phyloP scores from a whole-genome alignment of 2,888 invertebrate genomes.

The Exocentrus adspersus region DNA sequence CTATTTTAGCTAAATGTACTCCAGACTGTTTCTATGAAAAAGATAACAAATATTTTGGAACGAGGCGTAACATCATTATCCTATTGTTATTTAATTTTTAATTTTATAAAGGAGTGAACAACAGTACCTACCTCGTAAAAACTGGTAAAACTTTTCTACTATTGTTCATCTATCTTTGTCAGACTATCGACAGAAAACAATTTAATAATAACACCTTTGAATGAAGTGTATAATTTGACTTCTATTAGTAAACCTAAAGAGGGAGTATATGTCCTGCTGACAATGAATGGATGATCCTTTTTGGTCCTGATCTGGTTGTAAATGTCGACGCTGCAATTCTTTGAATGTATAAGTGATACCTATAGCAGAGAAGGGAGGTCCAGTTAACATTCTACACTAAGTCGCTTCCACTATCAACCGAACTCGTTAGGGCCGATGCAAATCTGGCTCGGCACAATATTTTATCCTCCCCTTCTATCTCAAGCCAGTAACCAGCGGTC shows the following conservation, averaged over 20 bases:
- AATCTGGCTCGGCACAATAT: constrained; percentile 52
- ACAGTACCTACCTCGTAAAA: no score
- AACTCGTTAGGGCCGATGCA: constrained; percentile 54
- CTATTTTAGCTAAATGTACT: no score
- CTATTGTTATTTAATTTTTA: no score
- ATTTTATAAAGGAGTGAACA: no score
- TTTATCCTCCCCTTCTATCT: constrained; percentile 49
- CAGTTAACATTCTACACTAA: constrained; percentile 44
- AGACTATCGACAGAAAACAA: not conserved
- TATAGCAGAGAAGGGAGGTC: constrained; percentile 45
- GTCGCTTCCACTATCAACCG: constrained; percentile 45
- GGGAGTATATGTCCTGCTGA: constrained; percentile 25
- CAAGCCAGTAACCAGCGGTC: constrained; percentile 35
- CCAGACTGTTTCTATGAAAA: no score
- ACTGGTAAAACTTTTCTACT: no score
- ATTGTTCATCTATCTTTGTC: no score
- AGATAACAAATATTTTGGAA: no score
- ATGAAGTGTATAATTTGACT: constrained; percentile 21
- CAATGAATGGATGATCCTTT: constrained; percentile 27
- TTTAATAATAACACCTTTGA: constrained; percentile 7
- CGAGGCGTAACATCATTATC: no score
- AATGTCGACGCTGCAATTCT: constrained; percentile 49
- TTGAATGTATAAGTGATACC: constrained; percentile 51
- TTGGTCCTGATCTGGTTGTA: constrained; percentile 32
- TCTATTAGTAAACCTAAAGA: constrained; percentile 22